Conservation (phyloP, 2,888 invertebrate species). For the Nowickia ferox region DNA sequence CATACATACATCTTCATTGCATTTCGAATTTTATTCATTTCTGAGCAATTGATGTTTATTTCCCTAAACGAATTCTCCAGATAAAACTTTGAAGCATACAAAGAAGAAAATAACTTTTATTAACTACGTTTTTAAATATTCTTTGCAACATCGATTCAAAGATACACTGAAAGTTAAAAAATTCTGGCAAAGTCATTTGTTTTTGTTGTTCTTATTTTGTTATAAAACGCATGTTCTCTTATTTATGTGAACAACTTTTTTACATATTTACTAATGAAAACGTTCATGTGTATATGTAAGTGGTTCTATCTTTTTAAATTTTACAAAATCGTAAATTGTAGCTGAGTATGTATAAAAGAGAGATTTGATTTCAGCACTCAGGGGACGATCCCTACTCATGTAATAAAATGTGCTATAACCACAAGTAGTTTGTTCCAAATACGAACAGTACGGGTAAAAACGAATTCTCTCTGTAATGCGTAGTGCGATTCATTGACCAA, state of each 20-base stretch:
- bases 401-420: too few species aligned
- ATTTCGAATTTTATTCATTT: slow-evolving; percentile 39
- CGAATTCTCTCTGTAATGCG: too few species aligned
- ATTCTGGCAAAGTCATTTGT: neutral
- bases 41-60: slow-evolving; percentile 62
- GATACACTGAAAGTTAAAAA: slow-evolving; percentile 34
- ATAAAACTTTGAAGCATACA: slow-evolving; percentile 57
- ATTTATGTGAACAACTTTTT: neutral
- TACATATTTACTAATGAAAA: too few species aligned
- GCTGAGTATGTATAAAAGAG: too few species aligned
- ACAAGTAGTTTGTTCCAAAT: too few species aligned
- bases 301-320: too few species aligned
- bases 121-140: slow-evolving; percentile 42
- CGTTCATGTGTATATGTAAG: too few species aligned
- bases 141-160: slow-evolving; percentile 21
- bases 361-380: too few species aligned
- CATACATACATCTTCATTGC: slow-evolving; percentile 4
- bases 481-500: too few species aligned
- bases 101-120: slow-evolving; percentile 54
- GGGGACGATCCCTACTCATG: too few species aligned
- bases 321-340: too few species aligned
- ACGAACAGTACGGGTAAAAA: too few species aligned
- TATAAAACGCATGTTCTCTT: neutral
- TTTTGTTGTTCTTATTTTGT: neutral
- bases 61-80: slow-evolving; percentile 60